phyloP scores from a whole-genome alignment of 2,888 invertebrate species.

The Dicyrtomina minuta region DNA sequence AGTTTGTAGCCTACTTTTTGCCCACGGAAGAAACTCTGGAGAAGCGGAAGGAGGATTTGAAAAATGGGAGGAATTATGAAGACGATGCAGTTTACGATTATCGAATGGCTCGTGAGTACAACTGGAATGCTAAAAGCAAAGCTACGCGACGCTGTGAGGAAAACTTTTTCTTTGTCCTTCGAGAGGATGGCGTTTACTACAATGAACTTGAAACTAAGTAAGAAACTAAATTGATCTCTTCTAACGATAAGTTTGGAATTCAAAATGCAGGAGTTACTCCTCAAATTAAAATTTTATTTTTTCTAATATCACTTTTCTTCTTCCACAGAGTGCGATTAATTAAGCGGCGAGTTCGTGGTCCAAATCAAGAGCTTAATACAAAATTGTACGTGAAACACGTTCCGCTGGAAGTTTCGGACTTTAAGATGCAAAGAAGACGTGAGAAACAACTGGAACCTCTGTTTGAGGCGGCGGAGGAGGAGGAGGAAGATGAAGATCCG shows the following conservation, averaged over 20 bases:
- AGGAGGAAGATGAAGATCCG: constrained; percentile 55
- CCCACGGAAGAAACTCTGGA: constrained; percentile 89
- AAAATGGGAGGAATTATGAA: constrained; percentile 73
- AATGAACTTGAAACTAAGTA: constrained; percentile 86
- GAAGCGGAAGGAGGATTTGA: constrained; percentile 81
- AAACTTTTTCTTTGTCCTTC: constrained; percentile 92
- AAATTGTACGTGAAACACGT: constrained; percentile 86
- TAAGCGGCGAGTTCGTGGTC: constrained; percentile 82
- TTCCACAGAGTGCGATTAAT: constrained; percentile 77
- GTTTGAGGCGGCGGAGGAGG: constrained; percentile 64
- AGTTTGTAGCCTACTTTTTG: constrained; percentile 97
- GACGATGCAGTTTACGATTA: constrained; percentile 95
- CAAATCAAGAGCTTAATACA: constrained; percentile 70
- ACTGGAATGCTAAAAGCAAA: constrained; percentile 99
- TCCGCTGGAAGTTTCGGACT: constrained; percentile 79
- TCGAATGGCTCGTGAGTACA: constrained; percentile 95
- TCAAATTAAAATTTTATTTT: too few species aligned
- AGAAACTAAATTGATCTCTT: too few species aligned
- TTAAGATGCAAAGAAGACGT: constrained; percentile 79
- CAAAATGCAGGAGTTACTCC: too few species aligned
- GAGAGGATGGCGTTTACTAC: constrained; percentile 88
- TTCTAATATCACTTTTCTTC: too few species aligned
- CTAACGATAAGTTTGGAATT: too few species aligned
- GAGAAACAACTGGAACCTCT: constrained; percentile 85
- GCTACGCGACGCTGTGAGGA: constrained; percentile 93